Evolutionary conservation across 1,140 invertebrate species (phyloP), one percentile per base, ranked within the genome.

Genomic region (Neomicropteryx cornuta): DNA sequence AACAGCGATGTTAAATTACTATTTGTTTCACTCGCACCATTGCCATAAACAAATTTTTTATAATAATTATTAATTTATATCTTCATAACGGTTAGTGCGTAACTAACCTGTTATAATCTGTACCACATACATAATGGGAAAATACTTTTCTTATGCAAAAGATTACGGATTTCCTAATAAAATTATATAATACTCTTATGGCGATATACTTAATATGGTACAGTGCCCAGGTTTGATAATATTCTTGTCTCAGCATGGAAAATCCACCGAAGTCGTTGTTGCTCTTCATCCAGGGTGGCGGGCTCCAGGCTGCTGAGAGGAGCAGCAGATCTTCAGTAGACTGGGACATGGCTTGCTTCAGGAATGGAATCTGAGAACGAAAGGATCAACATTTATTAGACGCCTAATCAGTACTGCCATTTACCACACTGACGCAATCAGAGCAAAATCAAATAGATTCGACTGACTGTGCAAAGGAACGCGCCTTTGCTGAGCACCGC

Each of bases 251-350:
- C 1, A 95, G 53, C 1, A 42, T 46, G 34, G 70, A 73, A 49
- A 33, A 41, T 5, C 73, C 74, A 2, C 50, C 53, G 47, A 61
- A 72, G 27, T 53, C 54, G 10, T 79, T 58, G 49, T 80, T 85
- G 0, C 76, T 82, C 64, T 96, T 97, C 91, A 96, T 96, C 91
- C 90, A 97, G 1, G 58, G 55, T 0, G 93, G 92, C 0, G 91
- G 73, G 36, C 79, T 80, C 91, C 92, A 96, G 0, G 82, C 73
- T 10, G 78, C 71, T 0, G 72, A 75, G 40, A 90, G 61, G 2
- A 90, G 55, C n/a, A 50, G 39, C 0, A 60, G 19, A 0, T 47
- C 41, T 2, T 41, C 31, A 0, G 28, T 51, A 0, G 53, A 36
- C 1, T 42, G 33, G 2, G 37, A 22, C 16, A 41, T 24, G 13